These are phyloP conservation scores for Sturmia bella DNA, from an alignment of 2,888 invertebrate genomes.

Conservation along the genomic window DNA sequence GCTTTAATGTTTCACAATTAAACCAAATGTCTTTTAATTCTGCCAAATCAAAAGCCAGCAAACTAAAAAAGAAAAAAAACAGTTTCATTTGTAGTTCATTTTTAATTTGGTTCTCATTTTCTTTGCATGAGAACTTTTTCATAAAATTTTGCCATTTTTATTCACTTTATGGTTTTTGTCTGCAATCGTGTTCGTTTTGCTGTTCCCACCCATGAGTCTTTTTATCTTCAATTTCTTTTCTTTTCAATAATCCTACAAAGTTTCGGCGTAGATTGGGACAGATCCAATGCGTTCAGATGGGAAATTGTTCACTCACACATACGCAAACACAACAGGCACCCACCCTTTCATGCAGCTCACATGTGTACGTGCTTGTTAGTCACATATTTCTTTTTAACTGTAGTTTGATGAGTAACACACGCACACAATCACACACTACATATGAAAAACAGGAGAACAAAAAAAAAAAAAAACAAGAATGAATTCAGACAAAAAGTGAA, in stretches of 20 bases:
- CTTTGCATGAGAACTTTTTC: conserved; percentile 21
- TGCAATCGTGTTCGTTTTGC: conserved; percentile 17
- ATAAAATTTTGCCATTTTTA: conserved; percentile 9
- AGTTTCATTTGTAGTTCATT: conserved; percentile 2
- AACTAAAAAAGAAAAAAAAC: not conserved
- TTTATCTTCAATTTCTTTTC: conserved; percentile 28
- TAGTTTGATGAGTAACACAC: conserved; percentile 24
- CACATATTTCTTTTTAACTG: conserved; percentile 7
- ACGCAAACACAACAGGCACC: not conserved
- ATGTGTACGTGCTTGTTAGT: conserved; percentile 30
- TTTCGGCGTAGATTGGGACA: not conserved
- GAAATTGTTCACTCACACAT: not conserved
- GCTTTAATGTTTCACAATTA: too few relatives aligned
- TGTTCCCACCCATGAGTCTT: conserved; percentile 2
- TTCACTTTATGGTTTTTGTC: conserved; percentile 22
- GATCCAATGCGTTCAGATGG: not conserved
- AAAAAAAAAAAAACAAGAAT: not conserved
- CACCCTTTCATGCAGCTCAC: too few relatives aligned
- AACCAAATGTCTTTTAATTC: not conserved
- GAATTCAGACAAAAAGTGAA: not conserved
- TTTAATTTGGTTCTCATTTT: not conserved
- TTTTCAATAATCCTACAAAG: conserved; percentile 32
- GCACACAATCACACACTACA: too few relatives aligned
- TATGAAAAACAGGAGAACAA: not conserved
- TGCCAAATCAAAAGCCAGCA: not conserved